phyloP scores from a whole-genome alignment of 2,113 vertebrate genomes.

The Brachyhypopomus gauderio region DNA sequence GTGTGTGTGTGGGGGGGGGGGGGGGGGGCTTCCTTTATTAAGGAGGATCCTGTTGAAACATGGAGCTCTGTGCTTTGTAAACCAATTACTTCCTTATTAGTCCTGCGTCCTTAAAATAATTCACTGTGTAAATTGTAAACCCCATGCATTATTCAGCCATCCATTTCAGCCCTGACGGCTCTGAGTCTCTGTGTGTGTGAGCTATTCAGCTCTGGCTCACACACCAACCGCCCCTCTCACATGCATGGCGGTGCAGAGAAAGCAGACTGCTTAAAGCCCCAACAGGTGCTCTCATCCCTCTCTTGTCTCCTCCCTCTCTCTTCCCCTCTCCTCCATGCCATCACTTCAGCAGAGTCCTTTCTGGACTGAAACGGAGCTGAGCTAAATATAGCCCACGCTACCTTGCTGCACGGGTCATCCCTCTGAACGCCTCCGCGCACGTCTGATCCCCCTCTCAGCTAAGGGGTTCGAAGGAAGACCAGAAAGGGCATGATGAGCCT shows the following conservation, averaged over 20 bases:
- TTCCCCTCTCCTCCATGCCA: slow-evolving; percentile 15
- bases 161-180: background rate
- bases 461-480: background rate
- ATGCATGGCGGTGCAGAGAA: background rate
- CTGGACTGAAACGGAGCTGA: slow-evolving; percentile 37
- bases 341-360: slow-evolving; percentile 17
- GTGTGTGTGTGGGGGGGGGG: slow-evolving; percentile 12
- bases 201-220: background rate
- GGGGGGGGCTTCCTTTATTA: background rate
- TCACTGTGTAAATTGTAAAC: background rate
- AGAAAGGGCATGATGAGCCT: slow-evolving; percentile 2
- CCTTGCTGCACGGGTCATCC: background rate
- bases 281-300: slow-evolving; percentile 7
- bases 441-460: slow-evolving; percentile 19
- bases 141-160: background rate
- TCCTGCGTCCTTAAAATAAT: background rate
- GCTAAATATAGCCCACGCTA: slow-evolving; percentile 30
- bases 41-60: background rate
- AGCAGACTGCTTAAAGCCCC: background rate
- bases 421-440: background rate
- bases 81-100: slow-evolving; percentile 1
- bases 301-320: no score
- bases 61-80: background rate
- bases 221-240: background rate
- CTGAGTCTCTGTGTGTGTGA: background rate